Percentiles rank a stretch among this genome's conserved stretches.
Evolutionary conservation across 2,797 vertebrate genomes (phyloP).

Genomic region (Meda fulgida): DNA sequence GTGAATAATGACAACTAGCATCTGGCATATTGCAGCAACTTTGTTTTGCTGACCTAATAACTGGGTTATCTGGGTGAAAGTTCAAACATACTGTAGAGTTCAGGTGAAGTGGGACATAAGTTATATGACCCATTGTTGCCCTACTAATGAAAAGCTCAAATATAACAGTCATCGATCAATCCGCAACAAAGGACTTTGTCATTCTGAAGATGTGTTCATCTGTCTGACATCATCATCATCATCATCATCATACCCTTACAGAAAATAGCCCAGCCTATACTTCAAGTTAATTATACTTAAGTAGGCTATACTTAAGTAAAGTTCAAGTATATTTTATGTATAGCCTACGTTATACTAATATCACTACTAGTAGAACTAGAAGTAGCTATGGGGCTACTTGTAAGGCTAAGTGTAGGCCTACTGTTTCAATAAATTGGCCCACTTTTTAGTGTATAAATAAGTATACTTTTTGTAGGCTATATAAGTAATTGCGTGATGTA

Average conservation of each 20-base stretch:
- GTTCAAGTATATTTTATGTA: background rate
- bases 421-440: too few species aligned
- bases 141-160: background rate
- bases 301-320: background rate
- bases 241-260: background rate
- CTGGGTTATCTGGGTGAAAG: constrained; percentile 15
- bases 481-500: too few species aligned
- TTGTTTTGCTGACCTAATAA: constrained; percentile 11
- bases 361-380: background rate
- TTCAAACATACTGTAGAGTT: background rate
- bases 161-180: background rate
- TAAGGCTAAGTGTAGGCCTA: too few species aligned
- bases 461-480: too few species aligned
- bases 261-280: background rate
- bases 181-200: background rate
- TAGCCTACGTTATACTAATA: background rate
- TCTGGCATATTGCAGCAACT: background rate
- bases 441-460: too few species aligned
- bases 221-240: background rate
- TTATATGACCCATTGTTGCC: background rate
- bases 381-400: too few species aligned
- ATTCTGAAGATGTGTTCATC: background rate
- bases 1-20: background rate
- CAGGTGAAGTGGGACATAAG: background rate
- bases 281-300: background rate